These are phyloP conservation scores for Lochmaea capreae DNA, from an alignment of 2,888 invertebrate genomes.

Conservation along the genomic window DNA sequence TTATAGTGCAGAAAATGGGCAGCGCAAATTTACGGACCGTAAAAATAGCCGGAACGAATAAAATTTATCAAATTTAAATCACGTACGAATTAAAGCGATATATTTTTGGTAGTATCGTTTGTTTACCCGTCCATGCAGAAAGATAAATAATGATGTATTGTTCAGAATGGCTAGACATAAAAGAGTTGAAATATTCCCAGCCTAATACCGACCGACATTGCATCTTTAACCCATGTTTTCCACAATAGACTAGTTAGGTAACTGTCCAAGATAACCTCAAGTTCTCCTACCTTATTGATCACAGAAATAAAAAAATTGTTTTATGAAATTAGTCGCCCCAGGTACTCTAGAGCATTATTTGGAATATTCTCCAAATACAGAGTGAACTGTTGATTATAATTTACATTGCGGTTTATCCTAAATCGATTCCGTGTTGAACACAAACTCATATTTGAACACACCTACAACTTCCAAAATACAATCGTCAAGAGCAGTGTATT, in stretches of 20 bases:
- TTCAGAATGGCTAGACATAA: conserved; percentile 46
- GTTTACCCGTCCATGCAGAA: conserved; percentile 54
- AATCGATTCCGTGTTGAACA: no score
- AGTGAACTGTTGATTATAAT: no score
- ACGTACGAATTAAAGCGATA: conserved; percentile 56
- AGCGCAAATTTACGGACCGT: conserved; percentile 40
- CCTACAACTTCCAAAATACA: no score
- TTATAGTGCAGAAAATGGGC: conserved; percentile 46
- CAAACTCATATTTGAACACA: no score
- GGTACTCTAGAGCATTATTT: not conserved
- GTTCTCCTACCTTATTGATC: not conserved
- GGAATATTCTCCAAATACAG: no score
- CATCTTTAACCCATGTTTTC: conserved; percentile 19
- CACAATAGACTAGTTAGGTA: conserved; percentile 31
- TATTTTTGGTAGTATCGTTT: conserved; percentile 56
- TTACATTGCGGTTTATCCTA: no score
- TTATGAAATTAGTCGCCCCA: not conserved
- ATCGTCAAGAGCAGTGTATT: no score
- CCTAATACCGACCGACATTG: conserved; percentile 26
- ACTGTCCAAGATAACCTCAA: not conserved
- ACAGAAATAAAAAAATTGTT: not conserved
- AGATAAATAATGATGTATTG: conserved; percentile 61
- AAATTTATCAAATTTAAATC: conserved; percentile 57
- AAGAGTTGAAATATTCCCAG: conserved; percentile 32
- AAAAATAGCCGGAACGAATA: conserved; percentile 52